phyloP scores from a whole-genome alignment of 2,888 invertebrate genomes.

The Acronicta psi region DNA sequence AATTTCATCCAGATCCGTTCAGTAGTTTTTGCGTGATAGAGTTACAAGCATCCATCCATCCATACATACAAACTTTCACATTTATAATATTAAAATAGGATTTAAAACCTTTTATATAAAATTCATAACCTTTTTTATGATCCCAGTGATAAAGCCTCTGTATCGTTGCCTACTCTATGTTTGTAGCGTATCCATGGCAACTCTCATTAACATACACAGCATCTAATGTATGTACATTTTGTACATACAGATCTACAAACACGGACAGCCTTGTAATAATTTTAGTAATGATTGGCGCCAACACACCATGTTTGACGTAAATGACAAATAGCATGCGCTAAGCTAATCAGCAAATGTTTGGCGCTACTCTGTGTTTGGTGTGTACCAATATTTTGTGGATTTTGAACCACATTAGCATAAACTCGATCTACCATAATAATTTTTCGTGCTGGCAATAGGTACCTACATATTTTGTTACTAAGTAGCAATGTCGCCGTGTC shows the following conservation, averaged over 20 bases:
- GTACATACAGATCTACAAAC: constrained; percentile 49
- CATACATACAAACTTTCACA: too few species aligned
- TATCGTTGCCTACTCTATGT: constrained; percentile 18
- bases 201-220: constrained; percentile 23
- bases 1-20: too few species aligned
- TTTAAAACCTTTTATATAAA: too few species aligned
- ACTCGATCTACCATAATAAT: neutral
- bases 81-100: neutral
- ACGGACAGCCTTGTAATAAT: constrained; percentile 60
- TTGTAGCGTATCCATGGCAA: constrained; percentile 22
- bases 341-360: constrained; percentile 45
- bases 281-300: constrained; percentile 56
- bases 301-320: constrained; percentile 46
- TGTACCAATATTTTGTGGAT: constrained; percentile 36
- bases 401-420: constrained; percentile 25
- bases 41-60: too few species aligned
- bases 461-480: too few species aligned
- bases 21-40: too few species aligned
- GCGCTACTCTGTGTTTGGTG: constrained; percentile 17
- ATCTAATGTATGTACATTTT: constrained; percentile 25
- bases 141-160: neutral
- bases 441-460: neutral
- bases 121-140: neutral
- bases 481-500: too few species aligned
- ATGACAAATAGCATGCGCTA: constrained; percentile 34